Percentiles rank a stretch among this genome's conserved stretches.
These are phyloP conservation scores for Hystrix brachyura DNA, from an alignment of 2,113 vertebrate genomes.

Conservation along the genomic window DNA sequence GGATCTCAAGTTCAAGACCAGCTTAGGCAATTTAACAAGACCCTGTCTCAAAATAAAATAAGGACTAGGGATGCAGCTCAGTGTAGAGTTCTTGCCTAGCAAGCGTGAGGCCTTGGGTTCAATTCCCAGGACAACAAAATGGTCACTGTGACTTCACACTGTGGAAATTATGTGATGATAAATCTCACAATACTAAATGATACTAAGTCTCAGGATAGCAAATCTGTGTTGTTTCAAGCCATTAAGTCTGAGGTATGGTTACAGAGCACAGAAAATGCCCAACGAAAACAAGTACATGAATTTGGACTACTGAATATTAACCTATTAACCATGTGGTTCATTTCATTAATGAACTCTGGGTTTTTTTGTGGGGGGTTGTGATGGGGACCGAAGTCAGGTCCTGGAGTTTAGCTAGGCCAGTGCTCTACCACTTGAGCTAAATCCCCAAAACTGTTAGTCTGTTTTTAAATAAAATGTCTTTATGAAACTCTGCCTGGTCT, in stretches of 20 bases:
- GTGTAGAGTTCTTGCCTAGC: no score
- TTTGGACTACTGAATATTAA: neutral
- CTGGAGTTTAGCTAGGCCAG: no score
- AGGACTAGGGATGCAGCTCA: no score
- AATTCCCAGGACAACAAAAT: neutral
- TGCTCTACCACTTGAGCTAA: no score
- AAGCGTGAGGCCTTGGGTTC: neutral
- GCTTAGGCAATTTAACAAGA: neutral
- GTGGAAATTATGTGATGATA: neutral
- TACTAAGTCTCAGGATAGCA: neutral
- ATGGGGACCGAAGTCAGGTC: no score
- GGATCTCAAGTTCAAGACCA: neutral
- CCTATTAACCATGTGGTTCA: neutral
- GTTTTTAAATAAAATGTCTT: neutral
- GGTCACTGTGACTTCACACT: neutral
- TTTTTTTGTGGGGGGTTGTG: no score
- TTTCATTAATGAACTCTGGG: neutral
- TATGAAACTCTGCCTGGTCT: neutral
- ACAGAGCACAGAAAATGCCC: neutral
- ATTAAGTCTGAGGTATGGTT: neutral
- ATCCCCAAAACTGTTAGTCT: no score
- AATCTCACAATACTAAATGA: neutral
- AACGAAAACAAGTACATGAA: neutral
- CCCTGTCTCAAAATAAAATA: neutral
- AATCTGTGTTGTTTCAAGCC: neutral